Percentiles rank a stretch among this genome's conserved stretches.
phyloP scores from a whole-genome alignment of 2,113 vertebrate species.

The Otolemur garnettii region DNA sequence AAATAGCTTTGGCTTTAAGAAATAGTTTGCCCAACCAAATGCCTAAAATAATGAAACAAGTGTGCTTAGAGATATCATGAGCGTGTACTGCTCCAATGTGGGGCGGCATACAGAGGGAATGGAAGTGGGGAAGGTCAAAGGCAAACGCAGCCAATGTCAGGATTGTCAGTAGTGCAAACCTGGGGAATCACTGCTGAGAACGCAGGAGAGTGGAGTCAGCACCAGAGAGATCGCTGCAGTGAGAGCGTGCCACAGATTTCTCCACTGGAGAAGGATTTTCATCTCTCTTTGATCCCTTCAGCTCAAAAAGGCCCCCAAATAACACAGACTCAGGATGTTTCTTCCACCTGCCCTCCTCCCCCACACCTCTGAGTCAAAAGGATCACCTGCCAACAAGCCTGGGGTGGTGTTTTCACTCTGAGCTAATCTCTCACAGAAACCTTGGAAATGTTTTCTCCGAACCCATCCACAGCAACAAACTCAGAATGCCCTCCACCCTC shows the following conservation, averaged over 20 bases:
- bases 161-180: background rate
- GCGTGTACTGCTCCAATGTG: no score
- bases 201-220: background rate
- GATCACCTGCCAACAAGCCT: background rate
- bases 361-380: background rate
- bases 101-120: background rate
- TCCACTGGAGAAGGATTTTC: background rate
- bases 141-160: background rate
- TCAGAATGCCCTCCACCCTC: background rate
- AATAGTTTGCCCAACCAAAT: background rate
- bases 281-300: background rate
- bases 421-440: background rate
- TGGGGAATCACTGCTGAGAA: background rate
- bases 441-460: background rate
- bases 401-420: background rate
- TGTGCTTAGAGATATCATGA: background rate
- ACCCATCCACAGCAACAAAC: background rate
- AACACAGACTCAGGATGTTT: background rate
- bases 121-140: background rate
- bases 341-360: background rate
- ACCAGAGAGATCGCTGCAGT: background rate
- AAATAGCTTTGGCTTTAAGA: slow-evolving; percentile 60
- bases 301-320: background rate
- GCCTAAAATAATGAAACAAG: slow-evolving; percentile 6
- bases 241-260: background rate